These are phyloP conservation scores for Gymnogyps californianus DNA, from an alignment of 2,113 vertebrate genomes.

Conservation along the genomic window DNA sequence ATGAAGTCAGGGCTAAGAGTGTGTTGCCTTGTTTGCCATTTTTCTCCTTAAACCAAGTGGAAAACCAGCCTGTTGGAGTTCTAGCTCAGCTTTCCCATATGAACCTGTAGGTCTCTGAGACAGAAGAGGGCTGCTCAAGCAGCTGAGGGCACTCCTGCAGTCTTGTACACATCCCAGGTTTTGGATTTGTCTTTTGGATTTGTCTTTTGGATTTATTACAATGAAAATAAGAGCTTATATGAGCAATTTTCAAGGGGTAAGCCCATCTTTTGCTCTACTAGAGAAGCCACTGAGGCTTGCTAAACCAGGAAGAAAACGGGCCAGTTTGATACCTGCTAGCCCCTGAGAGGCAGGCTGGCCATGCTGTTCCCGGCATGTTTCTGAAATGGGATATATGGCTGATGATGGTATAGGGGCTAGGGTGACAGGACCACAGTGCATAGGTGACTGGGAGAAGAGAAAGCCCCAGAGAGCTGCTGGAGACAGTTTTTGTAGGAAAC, in stretches of 20 bases:
- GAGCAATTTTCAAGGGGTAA: neutral
- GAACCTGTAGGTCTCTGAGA: neutral
- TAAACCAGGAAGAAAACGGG: neutral
- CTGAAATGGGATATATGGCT: neutral
- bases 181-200: neutral
- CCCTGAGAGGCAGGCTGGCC: neutral
- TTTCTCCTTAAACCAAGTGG: neutral
- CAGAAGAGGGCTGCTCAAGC: accelerated
- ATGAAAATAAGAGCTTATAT: neutral
- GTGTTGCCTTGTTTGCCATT: neutral
- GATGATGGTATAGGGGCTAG: neutral
- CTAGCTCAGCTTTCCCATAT: neutral
- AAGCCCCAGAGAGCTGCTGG: neutral
- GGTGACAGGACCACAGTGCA: neutral
- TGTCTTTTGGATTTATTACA: neutral
- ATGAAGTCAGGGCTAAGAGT: neutral
- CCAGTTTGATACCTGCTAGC: neutral
- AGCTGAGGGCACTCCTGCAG: neutral
- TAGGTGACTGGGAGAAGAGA: neutral
- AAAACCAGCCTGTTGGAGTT: neutral
- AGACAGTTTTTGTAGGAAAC: neutral
- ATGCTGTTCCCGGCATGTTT: neutral
- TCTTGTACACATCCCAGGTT: neutral
- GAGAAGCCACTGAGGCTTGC: neutral
- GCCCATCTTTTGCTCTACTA: neutral